Conservation (phyloP, 1,140 invertebrate genomes). For the Bombus ignitus region DNA sequence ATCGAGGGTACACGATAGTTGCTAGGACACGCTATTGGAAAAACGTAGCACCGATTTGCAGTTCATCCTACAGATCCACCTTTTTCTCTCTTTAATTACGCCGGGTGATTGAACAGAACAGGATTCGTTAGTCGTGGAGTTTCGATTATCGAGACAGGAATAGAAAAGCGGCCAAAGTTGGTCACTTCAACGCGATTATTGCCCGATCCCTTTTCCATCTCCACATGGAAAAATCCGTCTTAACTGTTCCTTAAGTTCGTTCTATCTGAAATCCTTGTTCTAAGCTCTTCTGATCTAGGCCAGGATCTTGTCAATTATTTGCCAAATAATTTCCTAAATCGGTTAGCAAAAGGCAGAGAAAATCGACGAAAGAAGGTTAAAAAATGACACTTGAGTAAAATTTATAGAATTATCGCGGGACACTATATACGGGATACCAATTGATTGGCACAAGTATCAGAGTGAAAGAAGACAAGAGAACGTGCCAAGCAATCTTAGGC, state of each 20-base stretch:
- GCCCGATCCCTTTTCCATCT: neutral
- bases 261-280: too few relatives aligned
- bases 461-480: too few relatives aligned
- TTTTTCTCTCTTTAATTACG: conserved; percentile 29
- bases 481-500: too few relatives aligned
- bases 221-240: neutral
- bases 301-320: neutral
- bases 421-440: too few relatives aligned
- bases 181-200: neutral
- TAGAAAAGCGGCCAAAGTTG: neutral
- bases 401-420: too few relatives aligned
- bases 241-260: neutral
- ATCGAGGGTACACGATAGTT: neutral
- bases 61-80: neutral
- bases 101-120: neutral
- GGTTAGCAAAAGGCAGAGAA: too few relatives aligned
- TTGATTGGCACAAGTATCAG: too few relatives aligned
- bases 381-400: too few relatives aligned
- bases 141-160: neutral
- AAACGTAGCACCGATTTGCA: neutral
- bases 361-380: too few relatives aligned
- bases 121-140: neutral
- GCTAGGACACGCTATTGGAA: neutral
- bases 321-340: too few relatives aligned
- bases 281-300: too few relatives aligned